phyloP scores from a whole-genome alignment of 2,113 vertebrate genomes.

The Cavia aperea region DNA sequence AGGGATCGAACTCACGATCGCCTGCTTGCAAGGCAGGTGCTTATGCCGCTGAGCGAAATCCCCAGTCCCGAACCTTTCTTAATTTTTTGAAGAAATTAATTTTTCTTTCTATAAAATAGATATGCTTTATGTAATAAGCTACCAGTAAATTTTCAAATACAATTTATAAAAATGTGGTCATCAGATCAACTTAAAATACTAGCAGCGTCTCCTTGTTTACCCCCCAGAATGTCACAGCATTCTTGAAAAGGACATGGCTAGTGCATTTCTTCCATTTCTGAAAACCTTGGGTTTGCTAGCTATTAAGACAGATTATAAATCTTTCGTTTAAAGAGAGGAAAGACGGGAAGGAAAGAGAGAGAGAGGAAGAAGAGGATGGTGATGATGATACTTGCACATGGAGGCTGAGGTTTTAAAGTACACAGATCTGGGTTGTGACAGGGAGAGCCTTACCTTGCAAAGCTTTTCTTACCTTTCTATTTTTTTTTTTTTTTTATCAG shows the following conservation, averaged over 20 bases:
- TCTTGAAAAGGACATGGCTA: not conserved
- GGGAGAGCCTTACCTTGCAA: slow-evolving; percentile 34
- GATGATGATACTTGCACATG: slow-evolving; percentile 6
- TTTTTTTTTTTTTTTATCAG: no score
- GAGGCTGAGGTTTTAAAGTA: slow-evolving; percentile 47
- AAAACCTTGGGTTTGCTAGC: not conserved
- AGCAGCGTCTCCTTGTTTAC: not conserved
- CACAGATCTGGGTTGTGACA: slow-evolving; percentile 42
- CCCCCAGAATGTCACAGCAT: not conserved
- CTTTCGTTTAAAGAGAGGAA: not conserved
- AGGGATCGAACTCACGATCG: no score
- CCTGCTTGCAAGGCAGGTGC: no score
- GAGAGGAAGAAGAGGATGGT: not conserved
- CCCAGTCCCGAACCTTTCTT: not conserved
- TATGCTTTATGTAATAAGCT: slow-evolving; percentile 4
- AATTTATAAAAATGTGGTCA: not conserved
- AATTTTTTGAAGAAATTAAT: not conserved
- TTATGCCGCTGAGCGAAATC: no score
- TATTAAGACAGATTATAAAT: not conserved
- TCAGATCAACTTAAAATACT: not conserved
- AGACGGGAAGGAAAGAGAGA: not conserved
- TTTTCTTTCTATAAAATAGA: slow-evolving; percentile 1
- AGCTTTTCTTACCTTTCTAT: slow-evolving; percentile 49
- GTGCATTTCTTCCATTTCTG: not conserved
- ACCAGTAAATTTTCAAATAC: not conserved